Conservation (phyloP, 2,113 vertebrate species). For the Papio anubis region DNA sequence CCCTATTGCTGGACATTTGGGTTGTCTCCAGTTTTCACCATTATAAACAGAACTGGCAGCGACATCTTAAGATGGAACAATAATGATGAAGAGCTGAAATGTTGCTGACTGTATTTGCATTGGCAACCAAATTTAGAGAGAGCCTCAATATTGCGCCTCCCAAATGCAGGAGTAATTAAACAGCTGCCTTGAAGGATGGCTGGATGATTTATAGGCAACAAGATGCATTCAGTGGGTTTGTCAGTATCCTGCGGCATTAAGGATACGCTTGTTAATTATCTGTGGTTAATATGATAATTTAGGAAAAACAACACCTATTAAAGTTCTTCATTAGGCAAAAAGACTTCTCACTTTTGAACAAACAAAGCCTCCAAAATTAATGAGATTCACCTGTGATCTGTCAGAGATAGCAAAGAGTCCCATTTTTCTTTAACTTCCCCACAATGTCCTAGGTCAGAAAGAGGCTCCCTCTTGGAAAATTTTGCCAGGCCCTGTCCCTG, state of each 20-base stretch:
- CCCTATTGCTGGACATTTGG: slow-evolving; percentile 6
- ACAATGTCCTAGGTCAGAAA: not conserved
- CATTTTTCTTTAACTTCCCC: not conserved
- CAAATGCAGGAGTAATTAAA: slow-evolving; percentile 62
- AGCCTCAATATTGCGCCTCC: slow-evolving; percentile 36
- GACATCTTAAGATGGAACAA: not conserved
- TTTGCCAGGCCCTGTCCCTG: not conserved
- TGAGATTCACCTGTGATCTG: slow-evolving; percentile 58
- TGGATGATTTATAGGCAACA: slow-evolving; percentile 72
- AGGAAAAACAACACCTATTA: slow-evolving; percentile 80
- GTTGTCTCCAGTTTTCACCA: not conserved
- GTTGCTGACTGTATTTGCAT: slow-evolving; percentile 60
- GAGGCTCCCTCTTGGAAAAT: not conserved
- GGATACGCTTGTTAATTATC: slow-evolving; percentile 79
- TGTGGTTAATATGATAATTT: slow-evolving; percentile 81
- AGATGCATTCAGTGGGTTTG: slow-evolving; percentile 57
- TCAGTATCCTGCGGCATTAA: slow-evolving; percentile 72
- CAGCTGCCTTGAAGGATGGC: slow-evolving; percentile 72
- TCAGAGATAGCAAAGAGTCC: not conserved
- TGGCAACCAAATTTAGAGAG: slow-evolving; percentile 63
- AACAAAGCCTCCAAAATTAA: slow-evolving; percentile 67
- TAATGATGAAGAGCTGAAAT: slow-evolving; percentile 38
- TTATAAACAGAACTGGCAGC: not conserved
- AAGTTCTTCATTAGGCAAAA: slow-evolving; percentile 74
- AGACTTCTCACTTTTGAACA: slow-evolving; percentile 57